Conservation (phyloP, 2,797 vertebrate species). For the Antennarius maculatus region DNA sequence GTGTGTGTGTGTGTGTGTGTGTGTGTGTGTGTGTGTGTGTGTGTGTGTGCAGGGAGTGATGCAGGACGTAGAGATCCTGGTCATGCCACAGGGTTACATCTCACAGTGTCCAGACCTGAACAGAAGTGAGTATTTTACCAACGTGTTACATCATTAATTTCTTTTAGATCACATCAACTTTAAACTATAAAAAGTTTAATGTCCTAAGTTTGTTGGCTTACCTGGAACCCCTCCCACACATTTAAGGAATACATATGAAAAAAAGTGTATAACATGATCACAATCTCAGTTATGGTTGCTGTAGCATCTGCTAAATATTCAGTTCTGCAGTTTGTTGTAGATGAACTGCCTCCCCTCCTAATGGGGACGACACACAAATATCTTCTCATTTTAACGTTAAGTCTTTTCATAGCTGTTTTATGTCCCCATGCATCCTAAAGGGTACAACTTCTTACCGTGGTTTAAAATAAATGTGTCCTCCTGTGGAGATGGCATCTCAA, state of each 20-base stretch:
- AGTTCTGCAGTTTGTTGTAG: slow-evolving; percentile 1
- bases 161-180: slow-evolving; percentile 2
- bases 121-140: slow-evolving; percentile 90
- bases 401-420: slow-evolving; percentile 1
- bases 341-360: slow-evolving; percentile 1
- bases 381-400: slow-evolving; percentile 6
- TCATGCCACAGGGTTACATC: slow-evolving; percentile 98
- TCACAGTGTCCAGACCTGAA: slow-evolving; percentile 98
- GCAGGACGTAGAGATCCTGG: slow-evolving; percentile 96
- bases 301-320: not conserved
- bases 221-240: not conserved
- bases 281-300: not conserved
- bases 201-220: no score
- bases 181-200: no score
- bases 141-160: slow-evolving; percentile 7
- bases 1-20: slow-evolving; percentile 41
- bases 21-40: slow-evolving; percentile 42
- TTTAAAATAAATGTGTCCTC: slow-evolving; percentile 6
- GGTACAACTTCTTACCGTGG: slow-evolving; percentile 3
- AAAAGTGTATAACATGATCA: not conserved
- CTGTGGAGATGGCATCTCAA: not conserved
- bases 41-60: slow-evolving; percentile 87
- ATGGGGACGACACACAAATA: slow-evolving; percentile 15
- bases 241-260: not conserved
- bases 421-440: slow-evolving; percentile 1